Evolutionary conservation across 2,113 vertebrate species (phyloP), one percentile per base, ranked within the genome.

Genomic region (Ahaetulla prasina): DNA sequence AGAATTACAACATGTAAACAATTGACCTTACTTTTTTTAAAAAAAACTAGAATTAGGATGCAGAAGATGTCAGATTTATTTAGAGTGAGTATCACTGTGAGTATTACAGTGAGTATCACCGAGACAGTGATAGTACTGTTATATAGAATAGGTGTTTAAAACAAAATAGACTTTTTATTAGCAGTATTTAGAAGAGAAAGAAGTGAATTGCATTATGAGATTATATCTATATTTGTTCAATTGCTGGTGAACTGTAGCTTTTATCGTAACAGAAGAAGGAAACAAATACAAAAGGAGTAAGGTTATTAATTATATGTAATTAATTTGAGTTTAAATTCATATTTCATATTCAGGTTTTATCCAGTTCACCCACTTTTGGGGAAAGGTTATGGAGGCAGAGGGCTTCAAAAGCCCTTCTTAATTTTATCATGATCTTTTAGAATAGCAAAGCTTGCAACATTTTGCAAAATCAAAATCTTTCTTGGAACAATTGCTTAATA

Each of bases 1-100:
- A 47, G 80, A 87, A 12, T 68, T 47, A 39, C 35, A 47, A 88
- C 91, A 90, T 89, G 52, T 22, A 92, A 54, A 94, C 0, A 94
- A 45, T 2, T 0, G 35, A 92, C 87, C 49, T 27, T 93, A 30
- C 23, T 90, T 1, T 86, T 89, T 89, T 87, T 57, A 60, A 53
- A 27, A 68, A 60, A 53, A 27, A 68, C 93, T 92, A 92, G 92
- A 80, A 20, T 39, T 80, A 43, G 60, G 6, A 53, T 43, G 23
- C 1, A 20, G 23, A 49, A 87, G 53, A 25, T 47, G 9, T 1
- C n/a, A 63, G 63, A 84, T 89, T 27, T 2, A 89, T 74, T 27
- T 87, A 47, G 7, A 47, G 5, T 47, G 45, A 47, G 45, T 47
- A 47, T 47, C 45, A 47, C 45, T 47, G 45, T 47, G 45, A 47